Evolutionary conservation across 2,888 invertebrate species (phyloP), one percentile per base, ranked within the genome.

Genomic region (Phalera bucephala): DNA sequence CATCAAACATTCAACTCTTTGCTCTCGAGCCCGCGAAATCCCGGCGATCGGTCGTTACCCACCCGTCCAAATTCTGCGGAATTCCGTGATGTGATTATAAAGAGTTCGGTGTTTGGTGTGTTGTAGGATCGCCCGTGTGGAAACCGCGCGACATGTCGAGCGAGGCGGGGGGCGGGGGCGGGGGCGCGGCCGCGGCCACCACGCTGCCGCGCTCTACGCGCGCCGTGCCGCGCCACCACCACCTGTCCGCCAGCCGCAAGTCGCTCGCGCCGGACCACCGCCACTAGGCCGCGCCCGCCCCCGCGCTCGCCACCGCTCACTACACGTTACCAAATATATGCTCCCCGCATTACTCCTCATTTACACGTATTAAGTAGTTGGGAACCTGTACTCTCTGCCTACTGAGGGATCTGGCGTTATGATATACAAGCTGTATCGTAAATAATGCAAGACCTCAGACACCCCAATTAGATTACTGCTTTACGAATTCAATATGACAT

Each of bases 61-160:
- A 69, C 58, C 61, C 59, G 68, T 78, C 73, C 57, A 79, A 81
- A 83, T 74, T 73, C 64, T 52, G 60, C 60, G 64, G 63, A 62
- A 65, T 54, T 59, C 57, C 60, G 63, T 65, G 61, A 61, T 60
- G 61, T 65, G 49, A 62, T 64, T 58, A 64, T 72, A 88, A 90
- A 90, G 90, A 90, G 90, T 90, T 90, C 79, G 89, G 90, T 90
- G 89, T 89, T 90, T 90, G 90, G 86, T 93, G 91, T 92, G 92
- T 94, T 93, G 92, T 94, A 95, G 97, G 97, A 91, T 98, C 98
- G 91, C 98, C 98, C 88, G 96, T 98, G 91, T 98, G 98, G 98
- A 98, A 98, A 93, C 97, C 97, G 91, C 95, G 97, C 91, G 97
- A 97, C 92, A 93, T 91, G 92, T 88, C 90, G 91, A 88, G 90